Percentiles rank a stretch among this genome's conserved stretches.
Conservation (phyloP, 2,888 invertebrate species). For the Zonitis immaculata region DNA sequence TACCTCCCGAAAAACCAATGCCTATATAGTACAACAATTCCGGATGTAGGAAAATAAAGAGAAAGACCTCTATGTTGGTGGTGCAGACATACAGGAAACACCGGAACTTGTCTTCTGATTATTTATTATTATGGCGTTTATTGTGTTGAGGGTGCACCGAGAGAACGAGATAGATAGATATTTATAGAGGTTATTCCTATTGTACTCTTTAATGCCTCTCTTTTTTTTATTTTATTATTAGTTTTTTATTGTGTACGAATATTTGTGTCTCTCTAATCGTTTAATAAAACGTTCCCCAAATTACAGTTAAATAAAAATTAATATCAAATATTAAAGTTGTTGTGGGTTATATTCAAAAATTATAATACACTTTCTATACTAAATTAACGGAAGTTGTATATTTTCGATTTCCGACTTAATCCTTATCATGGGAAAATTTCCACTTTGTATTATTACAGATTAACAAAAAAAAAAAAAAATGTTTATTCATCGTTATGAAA, state of each 20-base stretch:
- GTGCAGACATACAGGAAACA: slow-evolving; percentile 39
- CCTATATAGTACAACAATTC: too few relatives aligned
- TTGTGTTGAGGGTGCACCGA: slow-evolving; percentile 17
- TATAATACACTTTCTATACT: too few relatives aligned
- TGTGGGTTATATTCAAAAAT: too few relatives aligned
- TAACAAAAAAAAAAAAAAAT: too few relatives aligned
- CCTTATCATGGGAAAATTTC: too few relatives aligned
- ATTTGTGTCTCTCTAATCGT: neutral
- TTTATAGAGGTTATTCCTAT: neutral
- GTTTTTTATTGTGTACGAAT: neutral
- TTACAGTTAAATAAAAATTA: too few relatives aligned
- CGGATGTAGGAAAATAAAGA: neutral
- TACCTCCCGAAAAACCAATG: neutral
- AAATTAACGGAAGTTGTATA: too few relatives aligned
- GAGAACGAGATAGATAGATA: neutral
- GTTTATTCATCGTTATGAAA: too few relatives aligned
- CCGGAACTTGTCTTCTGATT: slow-evolving; percentile 40
- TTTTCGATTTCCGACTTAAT: too few relatives aligned
- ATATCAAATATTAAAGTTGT: too few relatives aligned
- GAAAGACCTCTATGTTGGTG: neutral
- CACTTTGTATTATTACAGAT: too few relatives aligned
- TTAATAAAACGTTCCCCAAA: neutral
- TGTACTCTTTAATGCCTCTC: neutral
- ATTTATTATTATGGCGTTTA: slow-evolving; percentile 45
- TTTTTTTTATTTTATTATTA: neutral